Conservation (phyloP, 53 echinoderm and acorn worm species). For the Stichopus horrens region DNA sequence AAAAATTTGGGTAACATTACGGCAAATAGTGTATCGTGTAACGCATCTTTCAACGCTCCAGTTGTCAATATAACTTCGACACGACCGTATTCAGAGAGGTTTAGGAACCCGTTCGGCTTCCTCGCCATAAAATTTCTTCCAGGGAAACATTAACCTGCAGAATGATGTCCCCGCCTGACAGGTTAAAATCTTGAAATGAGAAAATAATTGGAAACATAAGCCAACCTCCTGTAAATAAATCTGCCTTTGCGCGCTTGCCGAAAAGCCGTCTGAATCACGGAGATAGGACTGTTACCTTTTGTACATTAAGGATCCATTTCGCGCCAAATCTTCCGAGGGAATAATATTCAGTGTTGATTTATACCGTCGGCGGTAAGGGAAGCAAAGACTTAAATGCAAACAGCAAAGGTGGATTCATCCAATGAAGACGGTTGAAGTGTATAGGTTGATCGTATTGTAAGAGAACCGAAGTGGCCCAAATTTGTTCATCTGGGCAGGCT, state of each 20-base stretch:
- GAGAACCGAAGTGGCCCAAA: too few relatives aligned
- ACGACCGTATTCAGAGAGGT: neutral
- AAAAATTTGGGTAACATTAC: too few relatives aligned
- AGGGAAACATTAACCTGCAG: neutral
- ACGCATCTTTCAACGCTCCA: neutral
- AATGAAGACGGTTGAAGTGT: neutral
- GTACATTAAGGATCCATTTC: neutral
- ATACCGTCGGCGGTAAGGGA: neutral
- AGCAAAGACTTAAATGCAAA: neutral
- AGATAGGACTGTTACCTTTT: neutral
- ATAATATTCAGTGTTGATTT: neutral
- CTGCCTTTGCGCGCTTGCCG: neutral
- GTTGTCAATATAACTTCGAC: neutral
- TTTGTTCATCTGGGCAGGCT: too few relatives aligned
- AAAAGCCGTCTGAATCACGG: neutral
- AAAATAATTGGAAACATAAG: slow-evolving; percentile 21
- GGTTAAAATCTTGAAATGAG: slow-evolving; percentile 12
- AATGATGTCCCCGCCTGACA: neutral
- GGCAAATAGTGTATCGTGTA: too few relatives aligned
- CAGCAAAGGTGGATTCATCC: neutral
- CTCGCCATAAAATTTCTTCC: neutral
- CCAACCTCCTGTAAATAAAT: slow-evolving; percentile 1
- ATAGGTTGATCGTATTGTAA: too few relatives aligned
- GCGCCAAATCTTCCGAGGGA: neutral
- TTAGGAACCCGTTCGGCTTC: neutral